phyloP scores from a whole-genome alignment of 2,888 invertebrate species.

The Timema cristinae region DNA sequence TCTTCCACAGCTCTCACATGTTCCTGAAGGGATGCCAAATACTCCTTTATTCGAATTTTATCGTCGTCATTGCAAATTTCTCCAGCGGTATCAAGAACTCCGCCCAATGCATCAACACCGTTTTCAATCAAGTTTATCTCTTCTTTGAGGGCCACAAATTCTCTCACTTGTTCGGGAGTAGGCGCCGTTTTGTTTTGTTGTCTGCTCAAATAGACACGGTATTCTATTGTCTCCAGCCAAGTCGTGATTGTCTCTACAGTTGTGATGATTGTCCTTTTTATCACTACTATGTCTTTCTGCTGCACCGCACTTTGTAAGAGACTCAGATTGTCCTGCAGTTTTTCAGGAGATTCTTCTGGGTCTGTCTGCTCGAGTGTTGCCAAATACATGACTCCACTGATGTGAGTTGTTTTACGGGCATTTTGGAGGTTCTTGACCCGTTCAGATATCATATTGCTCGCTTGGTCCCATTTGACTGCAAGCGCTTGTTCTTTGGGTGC shows the following conservation, averaged over 20 bases:
- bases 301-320: constrained; percentile 57
- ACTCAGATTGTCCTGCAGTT: constrained; percentile 58
- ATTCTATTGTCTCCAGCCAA: constrained; percentile 82
- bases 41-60: constrained; percentile 50
- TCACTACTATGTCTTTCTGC: constrained; percentile 52
- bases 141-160: constrained; percentile 48
- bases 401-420: constrained; percentile 51
- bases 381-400: constrained; percentile 60
- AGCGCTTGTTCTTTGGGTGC: constrained; percentile 9
- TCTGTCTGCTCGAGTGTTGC: constrained; percentile 56
- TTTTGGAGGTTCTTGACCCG: constrained; percentile 55
- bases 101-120: constrained; percentile 54
- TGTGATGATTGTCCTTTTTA: constrained; percentile 67
- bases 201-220: constrained; percentile 63
- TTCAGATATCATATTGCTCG: constrained; percentile 51
- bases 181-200: constrained; percentile 55
- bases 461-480: constrained; percentile 48
- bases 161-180: constrained; percentile 39
- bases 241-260: constrained; percentile 77
- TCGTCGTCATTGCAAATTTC: constrained; percentile 49
- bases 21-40: constrained; percentile 56
- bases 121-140: constrained; percentile 62
- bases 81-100: constrained; percentile 50
- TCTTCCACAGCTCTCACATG: constrained; percentile 69
- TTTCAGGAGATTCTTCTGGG: constrained; percentile 51